Evolutionary conservation across 2,113 vertebrate genomes (phyloP), one percentile per base, ranked within the genome.

Genomic region (Platysteira castanea): DNA sequence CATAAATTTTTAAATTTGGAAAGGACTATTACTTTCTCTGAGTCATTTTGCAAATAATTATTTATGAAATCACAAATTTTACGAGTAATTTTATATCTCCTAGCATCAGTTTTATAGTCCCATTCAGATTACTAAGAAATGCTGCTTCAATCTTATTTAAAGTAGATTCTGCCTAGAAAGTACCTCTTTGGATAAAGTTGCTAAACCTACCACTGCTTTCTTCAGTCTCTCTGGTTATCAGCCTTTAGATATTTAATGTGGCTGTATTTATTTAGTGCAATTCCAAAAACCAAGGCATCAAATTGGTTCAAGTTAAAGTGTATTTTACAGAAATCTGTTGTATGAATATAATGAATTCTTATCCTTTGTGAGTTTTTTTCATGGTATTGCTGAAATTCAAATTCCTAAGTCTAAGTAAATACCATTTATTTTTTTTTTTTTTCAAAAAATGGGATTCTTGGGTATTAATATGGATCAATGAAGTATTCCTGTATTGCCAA

Each of bases 21-120:
- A 92, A 78, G 4, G 37, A 18, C 52, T 78, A 20, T 93, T 69
- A 31, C 78, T 90, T 96, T 91, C 49, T 87, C 49, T 75, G 79
- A 92, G 70, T 88, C 57, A 69, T 92, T 93, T 71, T 95, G n/a
- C 67, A 90, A 95, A 95, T 96, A 92, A 88, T 92, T 80, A 84
- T 93, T 88, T 94, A 63, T 74, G 71, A 89, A 88, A 52, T 74
- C 47, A 86, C 23, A 54, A 27, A 26, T 81, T 77, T 77, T 86
- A 35, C 74, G 57, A 59, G 47, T 74, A 81, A 86, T 90, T 94
- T 88, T 11, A 1, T 52, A 30, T 83, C 27, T 77, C 9, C 31
- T 49, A 65, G 4, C 42, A 54, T 69, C 23, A 42, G 10, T 73
- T 83, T 73, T 46, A 59, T 80, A 77, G 28, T 54, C 24, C 4